phyloP scores from a whole-genome alignment of 2,797 vertebrate species.

The Phalanger gymnotis region DNA sequence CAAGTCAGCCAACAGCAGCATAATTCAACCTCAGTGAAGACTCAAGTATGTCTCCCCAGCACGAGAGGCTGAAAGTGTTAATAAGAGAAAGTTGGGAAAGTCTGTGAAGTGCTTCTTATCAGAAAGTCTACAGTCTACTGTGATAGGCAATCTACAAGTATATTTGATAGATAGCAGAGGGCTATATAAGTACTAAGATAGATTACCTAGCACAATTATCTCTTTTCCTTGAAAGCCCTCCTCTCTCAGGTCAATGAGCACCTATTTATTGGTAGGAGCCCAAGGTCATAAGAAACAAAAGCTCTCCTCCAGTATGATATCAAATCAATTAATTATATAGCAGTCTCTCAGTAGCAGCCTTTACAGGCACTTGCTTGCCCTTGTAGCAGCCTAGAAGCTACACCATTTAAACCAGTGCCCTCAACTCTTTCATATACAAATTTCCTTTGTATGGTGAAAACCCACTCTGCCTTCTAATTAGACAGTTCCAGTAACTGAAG shows the following conservation, averaged over 20 bases:
- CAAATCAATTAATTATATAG: constrained; percentile 76
- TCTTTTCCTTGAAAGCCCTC: constrained; percentile 66
- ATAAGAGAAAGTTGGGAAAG: constrained; percentile 68
- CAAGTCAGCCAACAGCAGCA: constrained; percentile 74
- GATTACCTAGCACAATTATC: constrained; percentile 71
- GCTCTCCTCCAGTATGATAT: constrained; percentile 60
- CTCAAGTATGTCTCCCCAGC: constrained; percentile 58
- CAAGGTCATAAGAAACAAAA: constrained; percentile 74
- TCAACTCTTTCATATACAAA: not conserved
- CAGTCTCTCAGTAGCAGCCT: constrained; percentile 68
- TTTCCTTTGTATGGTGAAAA: not conserved
- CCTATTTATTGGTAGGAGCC: constrained; percentile 51
- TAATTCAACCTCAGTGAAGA: constrained; percentile 65
- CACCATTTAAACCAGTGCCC: not conserved
- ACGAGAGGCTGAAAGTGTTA: constrained; percentile 70
- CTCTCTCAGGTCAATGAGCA: constrained; percentile 67
- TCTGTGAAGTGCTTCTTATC: constrained; percentile 66
- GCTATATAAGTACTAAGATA: constrained; percentile 59
- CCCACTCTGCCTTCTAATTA: not conserved
- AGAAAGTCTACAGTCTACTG: constrained; percentile 57
- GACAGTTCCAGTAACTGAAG: not conserved
- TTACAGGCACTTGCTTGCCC: constrained; percentile 67
- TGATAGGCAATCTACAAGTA: constrained; percentile 67
- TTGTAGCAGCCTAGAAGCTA: constrained; percentile 52
- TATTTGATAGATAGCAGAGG: constrained; percentile 45